These are phyloP conservation scores for Dynastes hyllus DNA, from an alignment of 2,888 invertebrate species.

Conservation along the genomic window DNA sequence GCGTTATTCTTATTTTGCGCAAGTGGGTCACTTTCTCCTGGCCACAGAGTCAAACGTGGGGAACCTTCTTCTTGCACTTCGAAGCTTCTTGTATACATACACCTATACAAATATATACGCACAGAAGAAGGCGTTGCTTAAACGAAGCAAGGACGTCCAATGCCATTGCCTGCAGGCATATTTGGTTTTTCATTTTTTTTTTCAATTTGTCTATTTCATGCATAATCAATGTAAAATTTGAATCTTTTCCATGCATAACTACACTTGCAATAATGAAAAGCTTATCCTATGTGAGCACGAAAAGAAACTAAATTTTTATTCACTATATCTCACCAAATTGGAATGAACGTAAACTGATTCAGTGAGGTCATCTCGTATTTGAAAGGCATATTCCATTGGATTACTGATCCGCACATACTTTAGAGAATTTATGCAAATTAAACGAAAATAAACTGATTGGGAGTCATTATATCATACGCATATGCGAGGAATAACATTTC, in stretches of 20 bases:
- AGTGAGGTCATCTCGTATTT: conserved; percentile 9
- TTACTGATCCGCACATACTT: not conserved
- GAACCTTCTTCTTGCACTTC: conserved; percentile 27
- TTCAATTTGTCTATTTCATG: not conserved
- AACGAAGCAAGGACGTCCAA: conserved; percentile 58
- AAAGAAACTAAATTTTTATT: not conserved
- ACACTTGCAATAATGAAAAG: not conserved
- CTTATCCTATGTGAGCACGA: not conserved
- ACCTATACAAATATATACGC: not conserved
- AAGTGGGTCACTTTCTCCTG: conserved; percentile 60
- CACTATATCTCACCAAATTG: not conserved
- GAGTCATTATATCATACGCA: not conserved
- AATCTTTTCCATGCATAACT: not conserved
- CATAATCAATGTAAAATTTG: conserved; percentile 1
- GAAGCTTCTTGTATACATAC: not conserved
- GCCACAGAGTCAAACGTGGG: conserved; percentile 43
- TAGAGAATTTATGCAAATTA: conserved; percentile 14
- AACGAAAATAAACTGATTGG: not conserved
- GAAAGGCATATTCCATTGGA: not conserved
- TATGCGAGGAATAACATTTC: not conserved
- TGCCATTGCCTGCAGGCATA: conserved; percentile 57
- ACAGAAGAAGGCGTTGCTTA: conserved; percentile 41
- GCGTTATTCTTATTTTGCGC: conserved; percentile 53
- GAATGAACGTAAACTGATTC: not conserved
- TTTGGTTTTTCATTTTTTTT: conserved; percentile 4